Evolutionary conservation across 2,888 invertebrate species (phyloP), one percentile per base, ranked within the genome.

Genomic region (Dryobotodes eremita): DNA sequence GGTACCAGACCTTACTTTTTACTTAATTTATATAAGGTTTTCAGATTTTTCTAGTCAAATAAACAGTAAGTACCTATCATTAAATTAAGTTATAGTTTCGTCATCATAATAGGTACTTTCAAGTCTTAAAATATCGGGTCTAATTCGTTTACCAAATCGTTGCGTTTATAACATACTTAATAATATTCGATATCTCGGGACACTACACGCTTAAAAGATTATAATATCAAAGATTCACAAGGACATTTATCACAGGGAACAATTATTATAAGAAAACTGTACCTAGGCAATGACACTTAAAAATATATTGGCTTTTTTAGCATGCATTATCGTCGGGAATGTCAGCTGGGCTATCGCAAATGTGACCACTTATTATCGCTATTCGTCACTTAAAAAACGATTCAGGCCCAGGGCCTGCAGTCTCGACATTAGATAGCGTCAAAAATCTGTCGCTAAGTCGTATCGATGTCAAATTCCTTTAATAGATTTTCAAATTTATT

Each of bases 111-210:
- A 36, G 31, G 31, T 15, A 65, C 2, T 64, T 46, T 46, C 13
- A 65, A 59, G 57, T 65, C 55, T 69, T 64, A 78, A 48, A 48
- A 68, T 55, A 74, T 75, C 82, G 23, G 62, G 68, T 66, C 48
- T 75, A 66, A 86, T 82, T 83, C 83, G 83, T 85, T 85, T 70
- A n/a, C 23, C 4, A 82, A 72, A 8, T 83, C 83, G 83, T 86
- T 83, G 83, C 57, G 57, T 57, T 81, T 61, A 15, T 64, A 70
- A 70, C 20, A 55, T 46, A 62, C 11, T 11, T 62, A 17, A 48
- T 50, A 65, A 53, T 62, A 59, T 36, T 82, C 83, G 70, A 76
- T 66, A 59, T 46, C 31, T 75, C 46, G 26, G 59, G n/a, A 42
- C 36, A 46, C 36, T 36, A 46, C 53, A 23, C 68, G 26, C 70